These are phyloP conservation scores for Halisarca cf. caerulea DNA, from an alignment of 37 sponge, comb jelly and placozoan genomes.

Conservation along the genomic window DNA sequence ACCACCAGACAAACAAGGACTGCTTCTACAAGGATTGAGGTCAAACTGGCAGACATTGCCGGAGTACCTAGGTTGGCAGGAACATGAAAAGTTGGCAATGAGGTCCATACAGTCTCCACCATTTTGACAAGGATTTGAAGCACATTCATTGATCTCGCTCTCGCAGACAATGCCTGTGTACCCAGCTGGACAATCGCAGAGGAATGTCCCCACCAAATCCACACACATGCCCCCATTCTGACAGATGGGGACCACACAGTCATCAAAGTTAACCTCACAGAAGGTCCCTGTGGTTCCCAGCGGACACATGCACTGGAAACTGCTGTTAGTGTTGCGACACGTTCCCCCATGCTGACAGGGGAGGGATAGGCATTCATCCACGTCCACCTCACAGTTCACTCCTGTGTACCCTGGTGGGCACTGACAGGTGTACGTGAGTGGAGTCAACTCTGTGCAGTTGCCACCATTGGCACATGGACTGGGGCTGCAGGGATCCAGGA, in stretches of 20 bases:
- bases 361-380: slow-evolving; percentile 13
- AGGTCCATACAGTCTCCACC: slow-evolving; percentile 24
- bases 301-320: not conserved
- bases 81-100: slow-evolving; percentile 24
- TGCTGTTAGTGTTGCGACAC: not conserved
- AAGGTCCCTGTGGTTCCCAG: slow-evolving; percentile 40
- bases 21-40: not conserved
- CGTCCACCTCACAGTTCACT: slow-evolving; percentile 33
- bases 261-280: slow-evolving; percentile 49
- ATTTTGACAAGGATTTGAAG: slow-evolving; percentile 5
- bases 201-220: slow-evolving; percentile 18
- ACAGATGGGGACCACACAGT: slow-evolving; percentile 41
- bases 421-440: slow-evolving; percentile 29
- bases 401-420: slow-evolving; percentile 74
- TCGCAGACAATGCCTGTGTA: slow-evolving; percentile 36
- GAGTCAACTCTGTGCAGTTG: slow-evolving; percentile 20
- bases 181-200: slow-evolving; percentile 18
- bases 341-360: slow-evolving; percentile 30
- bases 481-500: slow-evolving; percentile 45
- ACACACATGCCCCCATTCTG: slow-evolving; percentile 47
- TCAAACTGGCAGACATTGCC: slow-evolving; percentile 4
- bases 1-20: not conserved
- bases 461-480: slow-evolving; percentile 54
- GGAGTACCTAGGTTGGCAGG: slow-evolving; percentile 27
- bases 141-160: slow-evolving; percentile 3